These are phyloP conservation scores for Aplodontia rufa DNA, from an alignment of 2,113 vertebrate species.

Conservation along the genomic window DNA sequence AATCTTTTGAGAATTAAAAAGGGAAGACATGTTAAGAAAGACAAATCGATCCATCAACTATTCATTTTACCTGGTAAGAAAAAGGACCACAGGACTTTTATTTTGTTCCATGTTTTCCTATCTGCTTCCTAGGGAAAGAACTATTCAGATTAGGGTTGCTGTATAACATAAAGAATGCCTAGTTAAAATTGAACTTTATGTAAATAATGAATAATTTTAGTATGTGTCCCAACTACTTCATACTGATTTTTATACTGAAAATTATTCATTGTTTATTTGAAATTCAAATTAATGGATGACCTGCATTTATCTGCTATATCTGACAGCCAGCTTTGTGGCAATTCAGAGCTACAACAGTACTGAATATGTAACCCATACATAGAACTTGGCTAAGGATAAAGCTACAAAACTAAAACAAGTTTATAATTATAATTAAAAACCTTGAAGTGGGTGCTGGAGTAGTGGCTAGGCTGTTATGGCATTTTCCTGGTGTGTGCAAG, in stretches of 20 bases:
- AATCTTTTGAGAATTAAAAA: background rate
- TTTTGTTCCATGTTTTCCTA: background rate
- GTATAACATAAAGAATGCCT: background rate
- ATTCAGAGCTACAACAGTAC: background rate
- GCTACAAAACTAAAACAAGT: background rate
- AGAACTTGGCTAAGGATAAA: slow-evolving; percentile 23
- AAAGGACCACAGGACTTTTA: background rate
- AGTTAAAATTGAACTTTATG: background rate
- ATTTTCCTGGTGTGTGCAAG: no score
- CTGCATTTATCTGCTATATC: background rate
- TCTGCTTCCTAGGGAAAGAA: background rate
- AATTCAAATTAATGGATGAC: background rate
- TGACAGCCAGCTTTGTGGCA: background rate
- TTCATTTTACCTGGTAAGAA: background rate
- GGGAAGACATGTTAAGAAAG: background rate
- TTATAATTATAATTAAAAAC: background rate
- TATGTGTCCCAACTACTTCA: background rate
- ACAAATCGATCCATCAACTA: background rate
- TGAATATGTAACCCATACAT: background rate
- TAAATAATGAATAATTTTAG: slow-evolving; percentile 37
- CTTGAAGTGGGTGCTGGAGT: no score
- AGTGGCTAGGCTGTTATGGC: no score
- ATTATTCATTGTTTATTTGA: slow-evolving; percentile 21
- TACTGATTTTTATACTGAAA: slow-evolving; percentile 45
- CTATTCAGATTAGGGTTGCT: background rate